These are phyloP conservation scores for Sebastes baramenuke DNA, from an alignment of 2,797 vertebrate species.

Conservation along the genomic window DNA sequence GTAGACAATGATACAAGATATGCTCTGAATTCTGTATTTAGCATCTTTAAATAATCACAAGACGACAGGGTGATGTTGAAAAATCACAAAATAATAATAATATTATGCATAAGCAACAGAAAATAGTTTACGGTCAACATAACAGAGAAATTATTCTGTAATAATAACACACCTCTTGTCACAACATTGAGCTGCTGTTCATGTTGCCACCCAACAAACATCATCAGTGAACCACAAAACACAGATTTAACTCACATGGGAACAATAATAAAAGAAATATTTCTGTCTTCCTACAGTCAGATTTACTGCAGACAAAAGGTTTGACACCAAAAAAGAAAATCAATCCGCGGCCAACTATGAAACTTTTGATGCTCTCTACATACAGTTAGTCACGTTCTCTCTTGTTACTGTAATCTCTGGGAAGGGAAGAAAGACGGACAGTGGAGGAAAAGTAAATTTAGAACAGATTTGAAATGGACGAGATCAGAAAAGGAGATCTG, in stretches of 20 bases:
- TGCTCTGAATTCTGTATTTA: background rate
- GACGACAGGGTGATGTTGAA: background rate
- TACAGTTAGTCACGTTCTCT: background rate
- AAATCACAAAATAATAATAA: background rate
- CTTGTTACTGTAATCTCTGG: background rate
- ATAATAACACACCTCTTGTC: background rate
- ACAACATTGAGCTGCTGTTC: background rate
- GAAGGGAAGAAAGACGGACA: background rate
- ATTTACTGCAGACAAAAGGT: background rate
- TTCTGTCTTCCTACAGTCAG: background rate
- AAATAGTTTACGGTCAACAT: background rate
- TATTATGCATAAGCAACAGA: background rate
- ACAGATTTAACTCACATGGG: background rate
- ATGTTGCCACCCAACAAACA: background rate
- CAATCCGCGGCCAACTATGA: background rate
- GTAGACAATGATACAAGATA: background rate
- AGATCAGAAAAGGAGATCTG: conserved; percentile 2
- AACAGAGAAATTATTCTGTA: background rate
- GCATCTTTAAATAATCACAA: background rate
- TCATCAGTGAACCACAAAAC: background rate
- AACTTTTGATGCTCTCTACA: background rate
- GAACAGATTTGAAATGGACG: conserved; percentile 8
- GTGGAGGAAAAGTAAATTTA: background rate
- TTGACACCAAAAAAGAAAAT: background rate
- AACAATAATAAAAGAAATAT: background rate